Evolutionary conservation across 1,140 invertebrate species (phyloP), one percentile per base, ranked within the genome.

Genomic region (Cyclargus thomasi): DNA sequence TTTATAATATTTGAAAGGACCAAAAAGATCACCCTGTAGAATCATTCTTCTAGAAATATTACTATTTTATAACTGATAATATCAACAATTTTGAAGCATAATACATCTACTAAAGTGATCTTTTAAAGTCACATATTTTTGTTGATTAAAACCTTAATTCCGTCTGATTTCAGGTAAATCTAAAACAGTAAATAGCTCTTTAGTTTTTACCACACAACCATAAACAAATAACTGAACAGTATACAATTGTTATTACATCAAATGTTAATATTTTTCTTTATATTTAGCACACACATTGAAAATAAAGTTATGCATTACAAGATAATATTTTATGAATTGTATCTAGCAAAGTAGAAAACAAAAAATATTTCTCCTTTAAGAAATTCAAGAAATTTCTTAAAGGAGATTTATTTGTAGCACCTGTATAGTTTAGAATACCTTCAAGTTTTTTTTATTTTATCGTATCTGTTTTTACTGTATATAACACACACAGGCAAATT

Each of bases 141-240:
- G 55, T 59, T 20, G 55, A 59, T 10, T 10, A 17, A 17, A 22
- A 59, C 18, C 55, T 59, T 59, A 59, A 59, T 59, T 59, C 55
- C 21, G 55, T 11, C 18, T 17, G 10, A 18, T 20, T 59, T 18
- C 18, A 55, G 23, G 5, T 29, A 29, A 29, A 29, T 29, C 5
- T 29, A 29, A 29, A 29, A 29, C 4, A 29, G 5, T 29, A 23
- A 23, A 29, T 29, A 29, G 0, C 29, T 29, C 0, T 29, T 29
- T 4, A 29, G 29, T 29, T 29, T 29, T 29, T 29, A 29, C 1
- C 29, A 55, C 53, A 55, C 53, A 55, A 55, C 53, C 53, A 55
- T 55, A 55, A n/a, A n/a, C 4, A n/a, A 53, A 53, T 53, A 53
- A 29, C 5, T 29, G 5, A 5, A 29, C 23, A 29, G 23, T n/a